Evolutionary conservation across 2,113 vertebrate species (phyloP).

Genomic region (Plecturocebus donacophilus): DNA sequence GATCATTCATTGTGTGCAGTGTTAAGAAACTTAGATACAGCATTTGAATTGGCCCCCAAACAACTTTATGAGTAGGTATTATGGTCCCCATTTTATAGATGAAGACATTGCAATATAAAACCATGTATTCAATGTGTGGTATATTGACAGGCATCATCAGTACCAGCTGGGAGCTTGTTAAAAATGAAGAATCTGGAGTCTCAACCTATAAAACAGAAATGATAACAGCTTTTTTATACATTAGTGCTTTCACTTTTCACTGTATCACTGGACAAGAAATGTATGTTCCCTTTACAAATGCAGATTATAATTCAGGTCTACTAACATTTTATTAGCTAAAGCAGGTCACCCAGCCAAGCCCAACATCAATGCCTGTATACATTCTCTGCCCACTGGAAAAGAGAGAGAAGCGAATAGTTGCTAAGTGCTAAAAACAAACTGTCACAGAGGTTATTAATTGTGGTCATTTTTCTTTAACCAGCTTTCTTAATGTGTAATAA

Average conservation of each 20-base stretch:
- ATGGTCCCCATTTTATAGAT: not conserved
- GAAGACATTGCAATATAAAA: not conserved
- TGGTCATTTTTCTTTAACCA: not conserved
- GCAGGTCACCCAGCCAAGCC: not conserved
- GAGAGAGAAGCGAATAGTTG: not conserved
- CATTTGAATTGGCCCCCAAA: not conserved
- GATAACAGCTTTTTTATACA: not conserved
- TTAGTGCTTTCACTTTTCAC: not conserved
- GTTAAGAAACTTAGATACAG: not conserved
- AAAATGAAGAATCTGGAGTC: constrained; percentile 48
- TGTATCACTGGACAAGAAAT: not conserved
- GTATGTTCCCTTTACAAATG: not conserved
- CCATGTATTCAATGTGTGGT: not conserved
- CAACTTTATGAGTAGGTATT: not conserved
- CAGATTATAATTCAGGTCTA: not conserved
- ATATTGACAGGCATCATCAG: not conserved
- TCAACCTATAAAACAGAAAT: not conserved
- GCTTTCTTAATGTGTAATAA: not conserved
- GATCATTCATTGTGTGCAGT: not conserved
- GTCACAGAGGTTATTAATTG: not conserved
- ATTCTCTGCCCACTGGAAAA: not conserved
- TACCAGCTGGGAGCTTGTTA: constrained; percentile 17
- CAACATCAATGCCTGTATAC: not conserved
- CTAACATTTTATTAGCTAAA: not conserved
- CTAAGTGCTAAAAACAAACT: not conserved